phyloP scores from a whole-genome alignment of 2,888 invertebrate genomes.

The Pterostichus niger region DNA sequence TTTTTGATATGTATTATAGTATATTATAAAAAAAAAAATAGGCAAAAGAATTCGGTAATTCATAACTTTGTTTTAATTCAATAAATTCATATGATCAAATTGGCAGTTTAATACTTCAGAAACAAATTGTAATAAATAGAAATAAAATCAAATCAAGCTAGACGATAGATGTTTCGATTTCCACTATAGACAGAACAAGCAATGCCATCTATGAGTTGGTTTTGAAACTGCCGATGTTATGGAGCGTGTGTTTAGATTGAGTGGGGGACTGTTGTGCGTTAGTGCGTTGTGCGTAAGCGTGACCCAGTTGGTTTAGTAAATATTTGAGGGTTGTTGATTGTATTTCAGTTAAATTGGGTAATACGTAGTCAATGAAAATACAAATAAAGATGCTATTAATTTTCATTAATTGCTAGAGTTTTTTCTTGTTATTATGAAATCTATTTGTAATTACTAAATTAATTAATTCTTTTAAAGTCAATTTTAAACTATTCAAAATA shows the following conservation, averaged over 20 bases:
- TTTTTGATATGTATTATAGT: too few relatives aligned
- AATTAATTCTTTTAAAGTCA: too few relatives aligned
- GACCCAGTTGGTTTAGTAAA: constrained; percentile 47
- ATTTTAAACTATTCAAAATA: too few relatives aligned
- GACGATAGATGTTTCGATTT: too few relatives aligned
- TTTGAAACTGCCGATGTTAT: background rate
- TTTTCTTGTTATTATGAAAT: background rate
- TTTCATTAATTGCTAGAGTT: constrained; percentile 5
- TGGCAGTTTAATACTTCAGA: too few relatives aligned
- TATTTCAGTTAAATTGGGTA: constrained; percentile 39
- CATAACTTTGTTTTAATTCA: too few relatives aligned
- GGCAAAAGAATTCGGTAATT: too few relatives aligned
- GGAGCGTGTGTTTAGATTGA: constrained; percentile 1
- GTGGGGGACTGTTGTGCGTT: constrained; percentile 13
- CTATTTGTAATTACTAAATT: background rate
- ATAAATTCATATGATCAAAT: too few relatives aligned
- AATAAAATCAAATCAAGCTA: too few relatives aligned
- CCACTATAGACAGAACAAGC: too few relatives aligned
- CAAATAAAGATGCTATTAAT: constrained; percentile 29
- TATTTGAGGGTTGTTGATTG: constrained; percentile 50
- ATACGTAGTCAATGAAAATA: constrained; percentile 12
- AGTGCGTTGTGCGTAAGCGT: constrained; percentile 24
- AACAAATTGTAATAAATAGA: too few relatives aligned
- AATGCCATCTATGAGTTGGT: background rate
- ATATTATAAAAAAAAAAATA: too few relatives aligned